phyloP scores from a whole-genome alignment of 2,888 invertebrate species.

The Gortyna flavago region DNA sequence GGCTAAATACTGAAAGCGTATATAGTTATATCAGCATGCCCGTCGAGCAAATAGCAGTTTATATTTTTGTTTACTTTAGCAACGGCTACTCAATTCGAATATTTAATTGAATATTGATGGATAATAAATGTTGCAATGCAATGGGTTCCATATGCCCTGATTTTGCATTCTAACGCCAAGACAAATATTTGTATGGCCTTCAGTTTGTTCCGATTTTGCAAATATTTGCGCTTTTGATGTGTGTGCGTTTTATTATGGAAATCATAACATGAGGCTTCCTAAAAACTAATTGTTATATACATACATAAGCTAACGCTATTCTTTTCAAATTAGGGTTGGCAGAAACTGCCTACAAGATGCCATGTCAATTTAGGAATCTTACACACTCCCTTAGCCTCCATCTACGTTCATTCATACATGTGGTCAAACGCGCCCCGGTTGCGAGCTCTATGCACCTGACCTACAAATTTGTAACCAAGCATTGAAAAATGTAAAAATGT shows the following conservation, averaged over 20 bases:
- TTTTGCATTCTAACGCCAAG: slow-evolving; percentile 42
- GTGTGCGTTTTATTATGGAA: slow-evolving; percentile 26
- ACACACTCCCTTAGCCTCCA: background rate
- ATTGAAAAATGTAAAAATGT: background rate
- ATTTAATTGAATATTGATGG: slow-evolving; percentile 56
- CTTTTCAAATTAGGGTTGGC: background rate
- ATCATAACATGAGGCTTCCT: background rate
- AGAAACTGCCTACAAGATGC: background rate
- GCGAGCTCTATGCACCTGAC: background rate
- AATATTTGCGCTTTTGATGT: slow-evolving; percentile 48
- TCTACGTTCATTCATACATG: background rate
- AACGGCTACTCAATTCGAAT: slow-evolving; percentile 47
- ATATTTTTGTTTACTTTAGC: slow-evolving; percentile 45
- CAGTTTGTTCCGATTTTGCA: slow-evolving; percentile 44
- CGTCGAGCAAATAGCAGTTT: slow-evolving; percentile 29
- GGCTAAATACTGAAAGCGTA: slow-evolving; percentile 10
- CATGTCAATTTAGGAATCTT: background rate
- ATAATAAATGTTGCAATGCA: slow-evolving; percentile 47
- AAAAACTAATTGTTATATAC: background rate
- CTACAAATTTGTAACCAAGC: background rate
- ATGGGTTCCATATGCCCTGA: slow-evolving; percentile 26
- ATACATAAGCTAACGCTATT: background rate
- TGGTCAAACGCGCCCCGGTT: too few relatives aligned
- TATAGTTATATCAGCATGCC: slow-evolving; percentile 16
- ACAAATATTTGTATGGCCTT: slow-evolving; percentile 46